Percentiles rank a stretch among this genome's conserved stretches.
These are phyloP conservation scores for Loxodonta africana DNA, from an alignment of 2,113 vertebrate genomes.

Conservation along the genomic window DNA sequence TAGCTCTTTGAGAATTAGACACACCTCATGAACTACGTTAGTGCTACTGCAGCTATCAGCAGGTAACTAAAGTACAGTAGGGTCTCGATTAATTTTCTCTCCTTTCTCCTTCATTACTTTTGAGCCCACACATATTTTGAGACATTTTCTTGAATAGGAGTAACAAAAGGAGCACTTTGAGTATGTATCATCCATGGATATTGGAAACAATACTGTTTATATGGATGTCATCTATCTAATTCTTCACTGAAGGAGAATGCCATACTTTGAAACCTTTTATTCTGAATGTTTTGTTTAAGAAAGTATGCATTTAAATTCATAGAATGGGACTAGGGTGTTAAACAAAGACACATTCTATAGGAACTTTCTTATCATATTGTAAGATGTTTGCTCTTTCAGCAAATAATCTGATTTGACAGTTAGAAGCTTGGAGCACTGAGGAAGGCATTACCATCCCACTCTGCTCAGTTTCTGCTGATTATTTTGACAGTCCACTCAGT, in stretches of 20 bases:
- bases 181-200: neutral
- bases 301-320: neutral
- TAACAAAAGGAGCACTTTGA: neutral
- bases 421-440: neutral
- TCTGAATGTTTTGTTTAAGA: constrained; percentile 7
- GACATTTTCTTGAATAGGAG: neutral
- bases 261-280: neutral
- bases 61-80: neutral
- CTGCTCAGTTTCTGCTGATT: constrained; percentile 7
- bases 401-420: constrained; percentile 30
- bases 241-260: neutral
- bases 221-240: neutral
- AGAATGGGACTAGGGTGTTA: neutral
- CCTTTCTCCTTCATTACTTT: neutral
- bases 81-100: neutral
- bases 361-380: neutral
- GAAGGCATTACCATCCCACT: neutral
- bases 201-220: neutral
- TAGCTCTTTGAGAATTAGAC: neutral
- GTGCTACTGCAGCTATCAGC: neutral
- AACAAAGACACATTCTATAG: neutral
- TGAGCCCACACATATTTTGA: neutral
- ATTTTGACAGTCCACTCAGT: constrained; percentile 44
- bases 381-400: neutral
- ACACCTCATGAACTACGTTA: neutral